A percentile compares a stretch with the other conserved stretches of the same genome.
Evolutionary conservation across 2,797 vertebrate species (phyloP).

Genomic region (Sebastes vulpes): DNA sequence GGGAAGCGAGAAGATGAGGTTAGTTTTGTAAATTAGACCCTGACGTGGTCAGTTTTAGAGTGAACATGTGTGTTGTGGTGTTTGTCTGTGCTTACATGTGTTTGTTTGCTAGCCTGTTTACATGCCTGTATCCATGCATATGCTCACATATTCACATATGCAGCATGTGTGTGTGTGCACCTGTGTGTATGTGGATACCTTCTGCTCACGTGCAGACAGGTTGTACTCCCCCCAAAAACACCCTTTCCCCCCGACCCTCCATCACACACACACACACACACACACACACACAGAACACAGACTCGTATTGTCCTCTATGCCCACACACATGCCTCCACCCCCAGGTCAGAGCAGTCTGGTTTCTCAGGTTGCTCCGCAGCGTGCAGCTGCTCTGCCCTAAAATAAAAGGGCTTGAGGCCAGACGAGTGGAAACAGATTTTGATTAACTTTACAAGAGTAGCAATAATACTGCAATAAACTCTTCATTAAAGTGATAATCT

Average conservation of each 20-base stretch:
- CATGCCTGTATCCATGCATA: slow-evolving; percentile 23
- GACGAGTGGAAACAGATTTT: slow-evolving; percentile 22
- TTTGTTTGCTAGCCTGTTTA: slow-evolving; percentile 14
- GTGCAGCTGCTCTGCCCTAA: slow-evolving; percentile 57
- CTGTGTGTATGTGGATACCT: slow-evolving; percentile 45
- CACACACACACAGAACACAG: slow-evolving; percentile 14
- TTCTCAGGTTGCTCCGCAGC: slow-evolving; percentile 53
- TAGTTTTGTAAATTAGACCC: background rate
- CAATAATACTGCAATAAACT: background rate
- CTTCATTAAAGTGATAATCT: slow-evolving; percentile 10
- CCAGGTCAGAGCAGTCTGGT: slow-evolving; percentile 47
- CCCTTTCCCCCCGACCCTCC: slow-evolving; percentile 2
- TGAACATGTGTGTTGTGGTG: slow-evolving; percentile 9
- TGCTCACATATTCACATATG: slow-evolving; percentile 37
- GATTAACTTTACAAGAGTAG: slow-evolving; percentile 7
- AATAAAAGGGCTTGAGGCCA: slow-evolving; percentile 20
- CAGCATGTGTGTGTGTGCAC: slow-evolving; percentile 16
- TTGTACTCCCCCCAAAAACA: slow-evolving; percentile 40
- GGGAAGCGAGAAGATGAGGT: background rate
- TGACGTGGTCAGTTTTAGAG: background rate
- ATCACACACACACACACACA: background rate
- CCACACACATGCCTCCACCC: slow-evolving; percentile 5
- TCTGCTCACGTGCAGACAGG: slow-evolving; percentile 57
- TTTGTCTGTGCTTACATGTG: slow-evolving; percentile 13
- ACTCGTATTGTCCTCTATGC: slow-evolving; percentile 8